Evolutionary conservation across 2,797 vertebrate genomes (phyloP).

Genomic region (Anas georgica): DNA sequence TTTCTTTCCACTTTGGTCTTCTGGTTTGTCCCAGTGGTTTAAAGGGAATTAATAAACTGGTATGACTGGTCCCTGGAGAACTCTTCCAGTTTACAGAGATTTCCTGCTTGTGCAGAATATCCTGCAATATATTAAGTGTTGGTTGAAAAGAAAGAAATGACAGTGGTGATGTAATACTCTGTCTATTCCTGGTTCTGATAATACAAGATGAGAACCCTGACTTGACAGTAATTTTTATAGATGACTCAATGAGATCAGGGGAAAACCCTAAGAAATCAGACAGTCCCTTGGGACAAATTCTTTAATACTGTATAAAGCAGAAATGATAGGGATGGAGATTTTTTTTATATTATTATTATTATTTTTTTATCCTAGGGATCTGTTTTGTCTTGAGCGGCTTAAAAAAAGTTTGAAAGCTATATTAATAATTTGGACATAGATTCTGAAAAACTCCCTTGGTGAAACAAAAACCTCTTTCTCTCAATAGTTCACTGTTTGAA

Average conservation of each 20-base stretch:
- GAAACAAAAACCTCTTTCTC: slow-evolving; percentile 40
- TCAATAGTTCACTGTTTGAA: slow-evolving; percentile 68
- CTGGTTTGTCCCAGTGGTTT: not conserved
- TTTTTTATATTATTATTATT: not conserved
- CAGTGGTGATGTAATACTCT: not conserved
- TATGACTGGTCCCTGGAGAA: not conserved
- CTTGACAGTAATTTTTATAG: not conserved
- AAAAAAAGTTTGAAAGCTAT: not conserved
- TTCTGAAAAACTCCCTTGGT: slow-evolving; percentile 9
- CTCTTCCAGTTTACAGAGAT: not conserved
- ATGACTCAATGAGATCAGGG: not conserved
- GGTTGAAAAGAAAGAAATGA: not conserved
- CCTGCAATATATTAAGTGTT: not conserved
- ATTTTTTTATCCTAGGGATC: not conserved
- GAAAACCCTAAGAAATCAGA: not conserved
- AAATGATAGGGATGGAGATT: not conserved
- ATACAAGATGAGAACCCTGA: not conserved
- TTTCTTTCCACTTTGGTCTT: not conserved
- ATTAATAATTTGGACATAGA: slow-evolving; percentile 11
- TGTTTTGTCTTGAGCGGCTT: not conserved
- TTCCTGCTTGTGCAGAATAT: not conserved
- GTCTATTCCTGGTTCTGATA: not conserved
- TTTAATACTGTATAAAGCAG: not conserved
- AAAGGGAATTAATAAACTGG: not conserved
- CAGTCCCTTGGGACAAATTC: not conserved